Evolutionary conservation across 2,797 vertebrate species (phyloP), one percentile per base, ranked within the genome.

Genomic region (Rhodeus uyekii): DNA sequence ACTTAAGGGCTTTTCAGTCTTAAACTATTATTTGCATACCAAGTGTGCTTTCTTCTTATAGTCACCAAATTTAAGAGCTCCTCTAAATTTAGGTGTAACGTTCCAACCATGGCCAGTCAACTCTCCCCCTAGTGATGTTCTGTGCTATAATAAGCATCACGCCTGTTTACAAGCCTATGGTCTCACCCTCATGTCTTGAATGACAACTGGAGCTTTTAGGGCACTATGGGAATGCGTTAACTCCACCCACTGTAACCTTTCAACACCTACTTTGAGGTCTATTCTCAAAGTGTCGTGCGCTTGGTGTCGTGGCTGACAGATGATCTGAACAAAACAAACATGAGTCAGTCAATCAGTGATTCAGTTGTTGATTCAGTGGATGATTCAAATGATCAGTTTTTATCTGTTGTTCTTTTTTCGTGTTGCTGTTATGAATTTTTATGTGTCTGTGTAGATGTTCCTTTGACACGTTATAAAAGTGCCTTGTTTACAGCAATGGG

Each of bases 41-140:
- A 63, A 12, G 64, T 78, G 65, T 80, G 38, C 36, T 67, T 83
- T 71, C 46, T 81, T 81, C 61, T 71, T 39, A 24, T 34, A 39
- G 60, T 71, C 34, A 34, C 67, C 81, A 79, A 85, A 87, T 83
- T 73, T 36, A 74, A 76, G 80, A 68, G 22, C 5, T 12, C 48
- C 34, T 68, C 82, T 89, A 86, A 87, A 85, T 86, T 83, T 86
- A 86, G 85, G 69, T 6, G 2, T 29, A 29, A 50, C 53, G n/a
- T 73, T 83, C 55, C 69, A 60, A 50, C 55, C 71, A 76, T 32
- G 7, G 38, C 61, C 44, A 46, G 68, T 48, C 55, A 38, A 29
- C 72, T 82, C 68, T 58, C 44, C 67, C 67, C 71, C 77, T 53
- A 74, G 24, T 61, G 29, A 83, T 80, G 85, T 53, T 79, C 76